Percentiles rank a stretch among this genome's conserved stretches.
phyloP scores from a whole-genome alignment of 2,797 vertebrate genomes.

The Hippocampus kuda region DNA sequence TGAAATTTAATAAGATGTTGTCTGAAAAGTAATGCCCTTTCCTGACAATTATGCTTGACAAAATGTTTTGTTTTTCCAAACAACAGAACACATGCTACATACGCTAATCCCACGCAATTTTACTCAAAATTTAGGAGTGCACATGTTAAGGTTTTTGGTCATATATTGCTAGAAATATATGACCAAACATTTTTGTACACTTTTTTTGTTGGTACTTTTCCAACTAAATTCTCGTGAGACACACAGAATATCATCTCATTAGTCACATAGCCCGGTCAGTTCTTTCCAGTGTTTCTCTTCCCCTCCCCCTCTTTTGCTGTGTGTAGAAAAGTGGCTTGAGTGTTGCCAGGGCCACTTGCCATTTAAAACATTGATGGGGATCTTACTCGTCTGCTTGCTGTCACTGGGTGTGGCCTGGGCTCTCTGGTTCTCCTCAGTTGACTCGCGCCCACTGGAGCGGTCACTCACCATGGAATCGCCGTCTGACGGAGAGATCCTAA shows the following conservation, averaged over 20 bases:
- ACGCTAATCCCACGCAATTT: too few relatives aligned
- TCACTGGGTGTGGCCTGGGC: slow-evolving; percentile 59
- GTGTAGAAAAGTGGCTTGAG: slow-evolving; percentile 26
- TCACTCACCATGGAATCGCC: slow-evolving; percentile 86
- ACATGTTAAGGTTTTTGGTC: too few relatives aligned
- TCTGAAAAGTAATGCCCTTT: too few relatives aligned
- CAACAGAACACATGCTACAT: neutral
- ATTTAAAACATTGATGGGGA: slow-evolving; percentile 69
- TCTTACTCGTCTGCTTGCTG: slow-evolving; percentile 71
- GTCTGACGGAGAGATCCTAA: slow-evolving; percentile 87
- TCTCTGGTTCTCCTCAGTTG: slow-evolving; percentile 73
- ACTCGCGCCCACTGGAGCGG: slow-evolving; percentile 80
- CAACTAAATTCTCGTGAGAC: neutral
- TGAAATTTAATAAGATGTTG: neutral
- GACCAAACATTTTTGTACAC: neutral
- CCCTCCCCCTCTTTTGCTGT: slow-evolving; percentile 6
- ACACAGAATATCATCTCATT: neutral
- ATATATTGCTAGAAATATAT: neutral
- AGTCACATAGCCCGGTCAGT: neutral
- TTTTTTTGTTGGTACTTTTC: neutral
- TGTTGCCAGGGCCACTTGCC: slow-evolving; percentile 63
- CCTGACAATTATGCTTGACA: too few relatives aligned
- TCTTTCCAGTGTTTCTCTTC: neutral
- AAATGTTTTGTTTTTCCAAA: neutral
- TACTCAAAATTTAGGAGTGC: too few relatives aligned